Base-by-base conservation (phyloP, 2,888 invertebrate species). In the Magallana nippona region DNA sequence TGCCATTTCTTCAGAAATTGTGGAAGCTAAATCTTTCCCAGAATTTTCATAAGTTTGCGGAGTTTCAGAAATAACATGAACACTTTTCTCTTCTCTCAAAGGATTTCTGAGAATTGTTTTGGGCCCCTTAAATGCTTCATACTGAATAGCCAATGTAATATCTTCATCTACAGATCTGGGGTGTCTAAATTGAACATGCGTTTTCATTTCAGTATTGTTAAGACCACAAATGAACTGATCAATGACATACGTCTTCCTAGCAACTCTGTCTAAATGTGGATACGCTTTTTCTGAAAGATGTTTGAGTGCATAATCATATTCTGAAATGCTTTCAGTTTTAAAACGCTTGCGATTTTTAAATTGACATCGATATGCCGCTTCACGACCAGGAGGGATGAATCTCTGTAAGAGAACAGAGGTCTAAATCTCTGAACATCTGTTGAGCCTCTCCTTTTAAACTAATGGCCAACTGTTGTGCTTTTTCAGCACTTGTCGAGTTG, bases 221-320 rank as follows among this genome's bases (percentile, higher is more conserved):
- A 77, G 22, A 17, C 77, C 77, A 19, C 22, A 15, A 79, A 79
- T 79, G 56, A 79, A 79, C 55, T 79, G 79, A 79, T 79, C 79
- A 19, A 77, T 77, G 19, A 77, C 3, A n/a, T 77, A 77, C 1
- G 22, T n/a, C 22, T 77, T 3, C 22, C 56, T 13, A 13, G 79
- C 77, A 77, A 19, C 27, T 1, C 22, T 17, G 15, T 17, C 15
- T n/a, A 77, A 19, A 1, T 15, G 13, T 15, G 77, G 77, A 77
- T 19, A 27, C 17, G 77, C 77, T n/a, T 19, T 15, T 19, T 1
- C 15, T 19, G 19, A 17, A 13, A 77, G 22, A 19, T 22, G 77
- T 19, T 22, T 77, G 22, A 77, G 77, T 27, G 77, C 17, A 22
- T 27, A 77, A 19, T 1, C 77, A 27, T 77, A 77, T 15, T 77